Conservation (phyloP, 2,888 invertebrate genomes). For the Glomeris marginata region DNA sequence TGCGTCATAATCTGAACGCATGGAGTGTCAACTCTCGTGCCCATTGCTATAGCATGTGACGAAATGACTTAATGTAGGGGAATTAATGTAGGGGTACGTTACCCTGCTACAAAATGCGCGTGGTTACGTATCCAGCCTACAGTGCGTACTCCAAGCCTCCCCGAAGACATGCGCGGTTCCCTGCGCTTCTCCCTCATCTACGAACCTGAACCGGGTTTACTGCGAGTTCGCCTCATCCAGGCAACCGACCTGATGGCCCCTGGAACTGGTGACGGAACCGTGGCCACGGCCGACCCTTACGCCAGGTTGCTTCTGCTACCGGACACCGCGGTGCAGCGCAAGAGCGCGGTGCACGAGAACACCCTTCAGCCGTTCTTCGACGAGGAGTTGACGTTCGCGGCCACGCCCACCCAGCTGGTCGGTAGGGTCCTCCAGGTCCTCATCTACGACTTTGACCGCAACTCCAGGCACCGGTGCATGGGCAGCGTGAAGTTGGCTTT, state of each 20-base stretch:
- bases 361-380: conserved; percentile 51
- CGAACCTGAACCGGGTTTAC: conserved; percentile 45
- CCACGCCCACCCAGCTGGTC: conserved; percentile 36
- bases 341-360: conserved; percentile 46
- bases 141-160: conserved; percentile 12
- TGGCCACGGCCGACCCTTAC: conserved; percentile 43
- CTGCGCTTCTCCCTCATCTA: conserved; percentile 45
- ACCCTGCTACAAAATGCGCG: no score
- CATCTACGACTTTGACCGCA: conserved; percentile 49
- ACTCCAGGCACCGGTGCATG: conserved; percentile 44
- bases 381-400: conserved; percentile 52
- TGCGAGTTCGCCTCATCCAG: conserved; percentile 47
- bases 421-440: conserved; percentile 44
- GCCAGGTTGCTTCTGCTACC: conserved; percentile 43
- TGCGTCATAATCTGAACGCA: no score
- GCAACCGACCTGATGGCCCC: conserved; percentile 34
- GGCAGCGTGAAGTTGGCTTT: conserved; percentile 44
- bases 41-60: no score
- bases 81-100: no score
- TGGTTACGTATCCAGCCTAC: conserved; percentile 9
- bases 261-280: conserved; percentile 24
- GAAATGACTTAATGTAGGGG: no score
- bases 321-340: conserved; percentile 45
- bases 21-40: no score
- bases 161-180: conserved; percentile 41